Conservation (phyloP, 2,888 invertebrate genomes). For the Bimastos eiseni region DNA sequence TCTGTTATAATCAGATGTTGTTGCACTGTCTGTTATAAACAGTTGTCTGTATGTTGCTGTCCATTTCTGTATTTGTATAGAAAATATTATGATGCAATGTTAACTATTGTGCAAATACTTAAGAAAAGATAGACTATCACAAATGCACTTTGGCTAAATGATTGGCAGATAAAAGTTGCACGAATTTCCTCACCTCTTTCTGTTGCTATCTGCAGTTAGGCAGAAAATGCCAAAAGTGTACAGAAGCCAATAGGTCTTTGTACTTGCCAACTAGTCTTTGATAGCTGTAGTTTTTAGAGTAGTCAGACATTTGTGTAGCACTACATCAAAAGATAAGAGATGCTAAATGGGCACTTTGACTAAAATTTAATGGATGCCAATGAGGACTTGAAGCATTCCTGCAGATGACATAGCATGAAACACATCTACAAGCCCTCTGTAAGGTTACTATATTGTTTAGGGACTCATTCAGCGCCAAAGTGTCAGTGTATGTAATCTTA, state of each 20-base stretch:
- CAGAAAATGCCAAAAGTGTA: neutral
- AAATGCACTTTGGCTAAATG: neutral
- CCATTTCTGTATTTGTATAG: neutral
- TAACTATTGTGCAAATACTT: neutral
- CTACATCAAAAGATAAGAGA: too few species aligned
- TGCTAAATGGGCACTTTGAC: too few species aligned
- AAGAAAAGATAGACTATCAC: neutral
- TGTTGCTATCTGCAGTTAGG: neutral
- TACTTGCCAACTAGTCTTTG: conserved; percentile 1
- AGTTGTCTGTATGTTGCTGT: neutral
- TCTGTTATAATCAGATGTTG: neutral
- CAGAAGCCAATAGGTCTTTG: neutral
- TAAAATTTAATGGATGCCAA: neutral
- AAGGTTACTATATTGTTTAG: neutral
- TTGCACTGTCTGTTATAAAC: neutral
- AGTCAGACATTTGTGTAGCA: too few species aligned
- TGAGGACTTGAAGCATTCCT: neutral
- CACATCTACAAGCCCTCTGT: neutral
- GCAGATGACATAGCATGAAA: neutral
- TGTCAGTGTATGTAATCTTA: too few species aligned
- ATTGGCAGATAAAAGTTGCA: neutral
- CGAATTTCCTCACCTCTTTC: neutral
- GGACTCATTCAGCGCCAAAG: too few species aligned
- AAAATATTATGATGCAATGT: neutral
- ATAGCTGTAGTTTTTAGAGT: neutral